Evolutionary conservation across 2,113 vertebrate genomes (phyloP), one percentile per base, ranked within the genome.

Genomic region (Sula dactylatra): DNA sequence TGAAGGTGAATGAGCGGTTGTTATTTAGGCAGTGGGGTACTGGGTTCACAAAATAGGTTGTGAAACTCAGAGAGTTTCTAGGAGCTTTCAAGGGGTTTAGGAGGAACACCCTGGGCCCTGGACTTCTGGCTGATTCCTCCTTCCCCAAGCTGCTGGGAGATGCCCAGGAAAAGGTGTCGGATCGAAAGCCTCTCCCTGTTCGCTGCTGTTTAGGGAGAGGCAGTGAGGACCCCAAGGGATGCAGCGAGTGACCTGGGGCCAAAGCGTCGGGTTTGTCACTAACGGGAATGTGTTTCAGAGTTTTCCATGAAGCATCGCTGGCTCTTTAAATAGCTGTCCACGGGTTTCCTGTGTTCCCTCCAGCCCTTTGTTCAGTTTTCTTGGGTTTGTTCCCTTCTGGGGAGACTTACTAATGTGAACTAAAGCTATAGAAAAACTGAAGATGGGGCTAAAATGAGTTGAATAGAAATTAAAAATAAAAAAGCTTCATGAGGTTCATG

Each of bases 321-420:
- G 45, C 54, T 94, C 94, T 54, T 89, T 82, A 82, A 47, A 79
- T 44, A 66, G 71, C 91, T 89, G 52, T 83, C 94, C 94, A 82
- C 25, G 4, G 86, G 73, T 87, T 95, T 91, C 93, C 94, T 95
- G 91, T 70, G 56, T 11, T 89, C 90, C 91, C 86, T 94, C 80
- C 66, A 71, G 83, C 86, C 31, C 70, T 76, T 47, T 32, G 7
- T 38, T 76, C 40, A 22, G 3, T 24, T 11, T 61, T 87, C 20
- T 4, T 32, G 9, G 42, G n/a, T 64, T 94, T 92, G 38, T 81
- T 93, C 44, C 38, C 31, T 88, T 49, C 31, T 88, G 86, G 54
- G 55, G 61, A 55, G 69, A 19, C 47, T 56, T 13, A 10, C n/a
- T 71, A 26, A 62, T 2, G 6, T 21, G 7, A 78, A 40, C 44